Percentiles rank a stretch among this genome's conserved stretches.
These are phyloP conservation scores for Rhadina sibilatrix DNA, from an alignment of 2,113 vertebrate species.

Conservation along the genomic window DNA sequence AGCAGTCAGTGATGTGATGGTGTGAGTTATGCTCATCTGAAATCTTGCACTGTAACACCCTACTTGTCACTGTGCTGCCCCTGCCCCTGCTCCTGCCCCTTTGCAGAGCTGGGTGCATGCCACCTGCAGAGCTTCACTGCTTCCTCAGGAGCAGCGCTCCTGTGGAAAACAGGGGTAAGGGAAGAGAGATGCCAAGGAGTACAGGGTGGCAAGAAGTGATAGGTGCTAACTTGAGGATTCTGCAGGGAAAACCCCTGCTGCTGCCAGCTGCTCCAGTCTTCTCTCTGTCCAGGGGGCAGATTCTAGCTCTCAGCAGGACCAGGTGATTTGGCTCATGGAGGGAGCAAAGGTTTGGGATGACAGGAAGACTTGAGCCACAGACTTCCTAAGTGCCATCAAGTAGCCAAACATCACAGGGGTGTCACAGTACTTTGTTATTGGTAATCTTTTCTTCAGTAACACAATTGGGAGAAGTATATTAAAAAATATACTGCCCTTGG, in stretches of 20 bases:
- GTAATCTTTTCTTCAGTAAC: background rate
- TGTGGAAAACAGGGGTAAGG: background rate
- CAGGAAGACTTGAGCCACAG: background rate
- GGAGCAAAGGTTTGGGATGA: background rate
- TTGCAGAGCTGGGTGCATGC: background rate
- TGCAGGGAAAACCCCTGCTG: background rate
- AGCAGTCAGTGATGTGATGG: rapidly evolving
- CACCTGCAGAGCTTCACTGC: background rate
- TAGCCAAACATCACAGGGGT: background rate
- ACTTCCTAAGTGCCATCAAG: background rate
- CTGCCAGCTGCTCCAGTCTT: background rate
- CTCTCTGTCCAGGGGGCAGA: background rate
- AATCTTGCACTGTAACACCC: background rate
- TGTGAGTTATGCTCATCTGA: background rate
- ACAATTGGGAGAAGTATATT: background rate
- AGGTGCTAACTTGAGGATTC: background rate
- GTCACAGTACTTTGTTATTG: background rate
- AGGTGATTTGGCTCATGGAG: background rate
- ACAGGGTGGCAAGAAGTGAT: background rate
- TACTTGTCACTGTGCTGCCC: background rate
- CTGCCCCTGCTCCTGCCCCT: background rate
- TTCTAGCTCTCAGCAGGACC: background rate
- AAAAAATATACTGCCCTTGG: background rate
- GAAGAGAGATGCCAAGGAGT: background rate
- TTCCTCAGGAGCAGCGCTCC: background rate